These are phyloP conservation scores for Astatoreochromis straeleni DNA, from an alignment of 2,113 vertebrate species.

Conservation along the genomic window DNA sequence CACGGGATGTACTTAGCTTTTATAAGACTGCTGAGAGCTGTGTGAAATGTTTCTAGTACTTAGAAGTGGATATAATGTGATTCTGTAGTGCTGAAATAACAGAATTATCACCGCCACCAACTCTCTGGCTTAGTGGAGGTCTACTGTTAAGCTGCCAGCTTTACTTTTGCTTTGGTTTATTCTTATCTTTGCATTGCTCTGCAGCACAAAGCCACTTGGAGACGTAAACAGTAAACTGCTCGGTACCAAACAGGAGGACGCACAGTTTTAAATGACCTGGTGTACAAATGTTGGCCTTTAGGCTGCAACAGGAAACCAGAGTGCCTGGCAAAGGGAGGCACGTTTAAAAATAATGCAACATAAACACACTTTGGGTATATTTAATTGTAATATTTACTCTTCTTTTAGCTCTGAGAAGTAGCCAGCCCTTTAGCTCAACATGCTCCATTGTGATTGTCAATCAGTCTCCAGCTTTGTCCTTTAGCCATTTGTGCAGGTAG, in stretches of 20 bases:
- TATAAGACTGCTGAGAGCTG: not conserved
- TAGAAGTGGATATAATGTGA: not conserved
- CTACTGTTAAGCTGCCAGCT: not conserved
- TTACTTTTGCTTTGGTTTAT: not conserved
- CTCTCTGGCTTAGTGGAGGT: not conserved
- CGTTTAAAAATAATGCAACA: not conserved
- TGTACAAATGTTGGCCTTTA: not conserved
- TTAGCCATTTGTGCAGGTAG: not conserved
- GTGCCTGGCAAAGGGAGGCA: not conserved
- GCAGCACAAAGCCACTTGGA: not conserved
- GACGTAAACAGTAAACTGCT: not conserved
- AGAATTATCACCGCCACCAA: rapidly evolving
- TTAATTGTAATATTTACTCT: not conserved
- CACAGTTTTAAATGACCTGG: not conserved
- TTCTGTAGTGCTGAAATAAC: not conserved
- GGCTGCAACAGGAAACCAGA: not conserved
- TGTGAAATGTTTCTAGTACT: not conserved
- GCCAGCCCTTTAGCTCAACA: not conserved
- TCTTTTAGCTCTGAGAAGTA: not conserved
- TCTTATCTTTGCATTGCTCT: not conserved
- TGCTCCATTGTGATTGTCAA: rapidly evolving
- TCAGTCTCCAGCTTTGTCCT: not conserved
- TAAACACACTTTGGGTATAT: not conserved
- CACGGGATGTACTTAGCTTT: not conserved
- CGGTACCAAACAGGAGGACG: not conserved